A percentile compares a stretch with the other conserved stretches of the same genome.
phyloP scores from a whole-genome alignment of 2,113 vertebrate species.

The Lynx canadensis region DNA sequence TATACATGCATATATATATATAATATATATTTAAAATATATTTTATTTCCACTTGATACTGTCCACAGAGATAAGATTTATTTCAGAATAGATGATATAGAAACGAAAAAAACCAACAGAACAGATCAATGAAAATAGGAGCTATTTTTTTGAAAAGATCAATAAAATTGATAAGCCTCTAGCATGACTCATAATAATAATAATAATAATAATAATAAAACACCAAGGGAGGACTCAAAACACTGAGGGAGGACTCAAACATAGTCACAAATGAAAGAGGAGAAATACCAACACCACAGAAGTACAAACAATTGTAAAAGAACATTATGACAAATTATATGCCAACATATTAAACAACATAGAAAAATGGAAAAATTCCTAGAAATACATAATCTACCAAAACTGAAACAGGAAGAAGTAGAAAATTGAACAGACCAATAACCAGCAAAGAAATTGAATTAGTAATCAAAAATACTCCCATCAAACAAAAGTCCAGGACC shows the following conservation, averaged over 20 bases:
- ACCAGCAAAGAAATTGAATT: not conserved
- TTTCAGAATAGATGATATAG: not conserved
- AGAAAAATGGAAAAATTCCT: not conserved
- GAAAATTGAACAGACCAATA: not conserved
- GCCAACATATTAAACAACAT: not conserved
- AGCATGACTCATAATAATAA: not conserved
- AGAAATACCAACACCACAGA: not conserved
- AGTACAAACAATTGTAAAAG: not conserved
- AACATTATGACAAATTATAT: not conserved
- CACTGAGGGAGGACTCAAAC: not conserved
- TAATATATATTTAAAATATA: not conserved
- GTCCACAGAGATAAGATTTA: not conserved
- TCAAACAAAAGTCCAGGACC: not conserved
- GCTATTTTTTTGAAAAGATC: not conserved
- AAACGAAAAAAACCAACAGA: not conserved
- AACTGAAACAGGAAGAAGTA: not conserved
- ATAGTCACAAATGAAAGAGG: not conserved
- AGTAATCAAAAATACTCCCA: not conserved
- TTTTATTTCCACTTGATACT: not conserved
- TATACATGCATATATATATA: not conserved
- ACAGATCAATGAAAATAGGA: not conserved
- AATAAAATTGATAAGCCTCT: not conserved
- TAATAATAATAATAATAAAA: not conserved
- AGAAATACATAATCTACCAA: not conserved
- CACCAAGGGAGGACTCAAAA: not conserved